Evolutionary conservation across 2,888 invertebrate genomes (phyloP).

Genomic region (Julus scandinavius): DNA sequence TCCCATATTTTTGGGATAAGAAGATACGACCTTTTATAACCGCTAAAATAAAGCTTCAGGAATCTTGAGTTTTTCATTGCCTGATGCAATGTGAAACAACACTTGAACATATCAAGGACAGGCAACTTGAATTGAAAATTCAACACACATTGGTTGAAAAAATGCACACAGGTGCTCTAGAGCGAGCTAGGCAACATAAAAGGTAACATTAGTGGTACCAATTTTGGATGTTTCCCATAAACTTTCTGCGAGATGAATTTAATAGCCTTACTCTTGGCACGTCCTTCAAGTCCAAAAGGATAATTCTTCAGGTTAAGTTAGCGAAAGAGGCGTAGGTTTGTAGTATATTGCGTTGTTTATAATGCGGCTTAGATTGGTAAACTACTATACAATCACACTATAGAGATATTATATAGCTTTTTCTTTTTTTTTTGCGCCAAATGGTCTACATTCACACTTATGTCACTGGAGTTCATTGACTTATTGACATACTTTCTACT

Average conservation of each 20-base stretch:
- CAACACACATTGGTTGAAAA: not conserved
- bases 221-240: conserved; percentile 31
- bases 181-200: conserved; percentile 29
- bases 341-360: not conserved
- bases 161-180: conserved; percentile 8
- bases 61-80: not conserved
- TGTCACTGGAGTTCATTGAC: conserved; percentile 58
- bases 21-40: conserved; percentile 34
- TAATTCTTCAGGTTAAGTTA: conserved; percentile 39
- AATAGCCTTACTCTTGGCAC: conserved; percentile 16
- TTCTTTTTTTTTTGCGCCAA: not conserved
- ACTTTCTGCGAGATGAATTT: conserved; percentile 31
- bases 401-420: conserved; percentile 26
- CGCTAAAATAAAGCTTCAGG: conserved; percentile 32
- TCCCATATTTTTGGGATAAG: not conserved
- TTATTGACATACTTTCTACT: conserved; percentile 58
- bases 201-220: conserved; percentile 40
- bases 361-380: conserved; percentile 31
- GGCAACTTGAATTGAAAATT: conserved; percentile 29
- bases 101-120: conserved; percentile 32
- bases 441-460: conserved; percentile 54
- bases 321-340: not conserved
- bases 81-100: conserved; percentile 22
- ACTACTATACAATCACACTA: conserved; percentile 45
- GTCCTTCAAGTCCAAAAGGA: conserved; percentile 43